These are phyloP conservation scores for Penaeus vannamei DNA, from an alignment of 1,140 invertebrate species.

Conservation along the genomic window DNA sequence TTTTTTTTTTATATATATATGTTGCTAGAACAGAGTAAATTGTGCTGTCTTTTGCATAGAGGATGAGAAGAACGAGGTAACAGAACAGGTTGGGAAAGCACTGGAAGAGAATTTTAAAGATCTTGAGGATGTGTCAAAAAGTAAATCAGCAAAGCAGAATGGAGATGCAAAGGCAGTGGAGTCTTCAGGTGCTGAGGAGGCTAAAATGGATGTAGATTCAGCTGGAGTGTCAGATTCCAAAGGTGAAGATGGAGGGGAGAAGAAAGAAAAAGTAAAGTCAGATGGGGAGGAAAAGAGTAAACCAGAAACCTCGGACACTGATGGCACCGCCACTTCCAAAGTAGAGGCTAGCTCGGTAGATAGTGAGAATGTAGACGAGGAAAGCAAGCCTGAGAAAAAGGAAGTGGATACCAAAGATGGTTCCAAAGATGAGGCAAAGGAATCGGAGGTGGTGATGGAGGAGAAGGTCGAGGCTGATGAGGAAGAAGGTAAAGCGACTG, in stretches of 20 bases:
- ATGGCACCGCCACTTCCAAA: slow-evolving; percentile 11
- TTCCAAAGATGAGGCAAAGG: slow-evolving; percentile 1
- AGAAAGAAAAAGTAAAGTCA: slow-evolving; percentile 40
- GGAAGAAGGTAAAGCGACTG: slow-evolving; percentile 24
- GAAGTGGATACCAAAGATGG: slow-evolving; percentile 4
- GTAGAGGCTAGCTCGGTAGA: slow-evolving; percentile 4
- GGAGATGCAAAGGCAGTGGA: slow-evolving; percentile 36
- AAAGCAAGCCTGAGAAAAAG: slow-evolving; percentile 30
- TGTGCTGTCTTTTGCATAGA: slow-evolving; percentile 55
- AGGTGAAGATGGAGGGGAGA: neutral
- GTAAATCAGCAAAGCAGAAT: slow-evolving; percentile 41
- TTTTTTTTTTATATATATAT: neutral
- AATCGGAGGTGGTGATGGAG: slow-evolving; percentile 4
- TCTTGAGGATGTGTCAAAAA: slow-evolving; percentile 15
- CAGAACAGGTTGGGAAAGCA: slow-evolving; percentile 67
- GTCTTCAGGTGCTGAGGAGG: neutral
- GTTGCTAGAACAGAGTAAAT: neutral
- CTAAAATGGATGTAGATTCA: neutral
- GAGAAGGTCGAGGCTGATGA: neutral
- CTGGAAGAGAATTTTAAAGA: slow-evolving; percentile 67
- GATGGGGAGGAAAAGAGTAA: slow-evolving; percentile 38
- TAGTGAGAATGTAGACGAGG: slow-evolving; percentile 37
- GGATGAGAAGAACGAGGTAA: slow-evolving; percentile 61
- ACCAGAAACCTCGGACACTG: slow-evolving; percentile 4
- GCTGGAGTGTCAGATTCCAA: slow-evolving; percentile 29